Evolutionary conservation across 2,888 invertebrate species (phyloP), one percentile per base, ranked within the genome.

Genomic region (Metopia argyrocephala): DNA sequence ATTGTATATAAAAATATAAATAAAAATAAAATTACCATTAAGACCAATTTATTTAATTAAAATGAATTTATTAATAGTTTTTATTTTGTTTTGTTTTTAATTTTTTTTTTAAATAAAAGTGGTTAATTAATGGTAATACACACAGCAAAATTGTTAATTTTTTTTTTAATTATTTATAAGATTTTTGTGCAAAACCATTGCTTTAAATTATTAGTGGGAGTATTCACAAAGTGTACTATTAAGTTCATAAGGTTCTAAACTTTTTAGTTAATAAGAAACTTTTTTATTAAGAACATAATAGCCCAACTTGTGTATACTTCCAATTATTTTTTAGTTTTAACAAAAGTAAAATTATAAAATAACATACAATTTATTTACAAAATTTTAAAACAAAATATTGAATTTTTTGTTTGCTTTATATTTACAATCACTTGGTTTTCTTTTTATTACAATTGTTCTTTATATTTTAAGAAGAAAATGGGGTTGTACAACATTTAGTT

Each of bases 291-390:
- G n/a, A n/a, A n/a, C n/a, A n/a, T n/a, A n/a, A n/a, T n/a, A n/a
- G n/a, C n/a, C n/a, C n/a, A n/a, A n/a, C n/a, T n/a, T n/a, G n/a
- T n/a, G n/a, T n/a, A n/a, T n/a, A n/a, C n/a, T n/a, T n/a, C n/a
- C n/a, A n/a, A n/a, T 2, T 31, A 38, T 12, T 20, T 50, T 21
- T 48, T 45, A 25, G n/a, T 69, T 74, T 68, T 66, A 78, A 78
- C 74, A 23, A 78, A 78, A n/a, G n/a, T n/a, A n/a, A n/a, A n/a
- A n/a, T n/a, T n/a, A n/a, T n/a, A n/a, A n/a, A n/a, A n/a, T n/a
- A 81, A 81, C 78, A 81, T 56, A 69, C 59, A 81, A 62, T 74
- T 76, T 78, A 82, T 79, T 64, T 82, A 82, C 78, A 81, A 69
- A 76, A 73, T 59, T 75, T 66, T n/a, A n/a, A n/a, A n/a, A n/a